Conservation (phyloP, 2,797 vertebrate species). For the Spizella passerina region DNA sequence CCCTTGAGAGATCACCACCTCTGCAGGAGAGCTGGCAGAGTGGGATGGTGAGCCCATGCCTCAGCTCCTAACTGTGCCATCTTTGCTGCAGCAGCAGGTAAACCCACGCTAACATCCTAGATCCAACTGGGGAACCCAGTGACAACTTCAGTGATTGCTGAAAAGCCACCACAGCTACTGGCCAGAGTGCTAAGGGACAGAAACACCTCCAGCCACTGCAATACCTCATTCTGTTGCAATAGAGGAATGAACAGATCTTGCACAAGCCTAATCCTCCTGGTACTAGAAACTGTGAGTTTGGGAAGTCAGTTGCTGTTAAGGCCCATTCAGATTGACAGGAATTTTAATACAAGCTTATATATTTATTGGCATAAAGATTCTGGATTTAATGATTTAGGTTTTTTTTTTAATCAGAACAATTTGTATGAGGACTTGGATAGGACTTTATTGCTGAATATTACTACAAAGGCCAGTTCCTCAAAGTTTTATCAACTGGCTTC, state of each 20-base stretch:
- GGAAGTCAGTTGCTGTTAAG: not conserved
- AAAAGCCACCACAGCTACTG: not conserved
- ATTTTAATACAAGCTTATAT: not conserved
- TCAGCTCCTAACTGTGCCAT: not conserved
- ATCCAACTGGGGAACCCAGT: not conserved
- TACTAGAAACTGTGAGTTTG: not conserved
- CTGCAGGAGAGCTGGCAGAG: not conserved
- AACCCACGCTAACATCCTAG: not conserved
- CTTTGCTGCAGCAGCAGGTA: not conserved
- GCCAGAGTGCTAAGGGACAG: not conserved
- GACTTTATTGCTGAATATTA: not conserved
- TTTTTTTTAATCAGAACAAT: not conserved
- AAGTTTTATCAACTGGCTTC: not conserved
- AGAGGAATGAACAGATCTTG: not conserved
- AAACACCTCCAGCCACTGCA: not conserved
- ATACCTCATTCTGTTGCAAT: not conserved
- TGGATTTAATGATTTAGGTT: not conserved
- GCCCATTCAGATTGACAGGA: not conserved
- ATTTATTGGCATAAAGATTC: not conserved
- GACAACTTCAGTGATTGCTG: not conserved
- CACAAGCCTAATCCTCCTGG: not conserved
- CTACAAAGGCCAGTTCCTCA: not conserved
- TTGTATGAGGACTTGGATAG: not conserved
- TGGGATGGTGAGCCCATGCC: rapidly evolving
- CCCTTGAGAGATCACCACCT: not conserved